These are phyloP conservation scores for Hypocryptadius cinnamomeus DNA, from an alignment of 2,113 vertebrate species.

Conservation along the genomic window DNA sequence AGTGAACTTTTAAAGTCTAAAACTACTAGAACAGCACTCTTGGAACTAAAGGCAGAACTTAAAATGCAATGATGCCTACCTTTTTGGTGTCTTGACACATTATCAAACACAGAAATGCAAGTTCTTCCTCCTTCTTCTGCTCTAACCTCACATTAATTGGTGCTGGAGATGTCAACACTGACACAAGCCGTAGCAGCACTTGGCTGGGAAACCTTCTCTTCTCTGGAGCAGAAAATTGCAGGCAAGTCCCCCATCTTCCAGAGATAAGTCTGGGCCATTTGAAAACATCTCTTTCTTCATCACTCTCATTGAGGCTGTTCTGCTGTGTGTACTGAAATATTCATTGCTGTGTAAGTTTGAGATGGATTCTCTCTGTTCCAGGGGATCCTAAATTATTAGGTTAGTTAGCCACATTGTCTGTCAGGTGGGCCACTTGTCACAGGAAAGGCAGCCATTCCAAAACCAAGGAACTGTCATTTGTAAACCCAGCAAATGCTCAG, in stretches of 20 bases:
- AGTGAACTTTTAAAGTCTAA: background rate
- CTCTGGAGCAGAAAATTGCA: background rate
- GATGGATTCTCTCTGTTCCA: background rate
- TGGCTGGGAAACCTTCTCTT: background rate
- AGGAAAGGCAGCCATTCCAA: background rate
- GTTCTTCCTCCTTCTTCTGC: background rate
- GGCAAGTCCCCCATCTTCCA: background rate
- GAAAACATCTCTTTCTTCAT: background rate
- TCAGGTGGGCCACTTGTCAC: background rate
- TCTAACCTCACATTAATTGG: background rate
- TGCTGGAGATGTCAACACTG: background rate
- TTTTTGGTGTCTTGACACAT: background rate
- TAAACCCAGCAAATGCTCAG: background rate
- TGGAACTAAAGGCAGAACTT: background rate
- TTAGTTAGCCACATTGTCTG: background rate
- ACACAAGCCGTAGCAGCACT: background rate
- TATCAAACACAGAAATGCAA: background rate
- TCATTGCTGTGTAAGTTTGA: background rate
- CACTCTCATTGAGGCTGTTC: background rate
- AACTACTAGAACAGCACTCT: background rate
- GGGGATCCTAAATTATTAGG: background rate
- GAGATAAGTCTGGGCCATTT: background rate
- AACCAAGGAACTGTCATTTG: background rate
- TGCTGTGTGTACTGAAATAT: background rate
- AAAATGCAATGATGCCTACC: background rate